Conservation (phyloP, 2,113 vertebrate species). For the Sprattus sprattus region DNA sequence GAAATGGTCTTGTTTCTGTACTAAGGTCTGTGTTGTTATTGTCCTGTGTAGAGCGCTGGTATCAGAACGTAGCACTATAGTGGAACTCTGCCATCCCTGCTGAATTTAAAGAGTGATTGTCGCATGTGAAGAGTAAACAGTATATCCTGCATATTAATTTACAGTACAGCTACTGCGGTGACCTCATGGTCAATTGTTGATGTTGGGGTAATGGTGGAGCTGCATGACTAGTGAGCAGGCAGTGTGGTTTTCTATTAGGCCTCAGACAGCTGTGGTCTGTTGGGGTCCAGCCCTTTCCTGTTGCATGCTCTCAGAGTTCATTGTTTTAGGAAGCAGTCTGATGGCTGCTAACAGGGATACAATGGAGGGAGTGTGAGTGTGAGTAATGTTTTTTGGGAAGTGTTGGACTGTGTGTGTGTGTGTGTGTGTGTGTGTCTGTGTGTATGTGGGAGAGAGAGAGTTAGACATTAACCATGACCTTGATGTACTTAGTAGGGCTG, state of each 20-base stretch:
- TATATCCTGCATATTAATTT: neutral
- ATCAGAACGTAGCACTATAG: neutral
- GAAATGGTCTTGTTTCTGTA: neutral
- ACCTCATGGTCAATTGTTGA: neutral
- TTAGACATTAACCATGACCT: neutral
- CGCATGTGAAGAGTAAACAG: neutral
- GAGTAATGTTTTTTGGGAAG: conserved; percentile 37
- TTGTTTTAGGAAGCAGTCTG: conserved; percentile 55
- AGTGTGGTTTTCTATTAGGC: neutral
- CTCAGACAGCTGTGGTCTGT: neutral
- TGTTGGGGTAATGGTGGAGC: neutral
- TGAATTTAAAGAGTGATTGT: neutral
- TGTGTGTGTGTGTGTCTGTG: conserved; percentile 67
- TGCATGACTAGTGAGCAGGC: neutral
- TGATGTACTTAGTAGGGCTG: neutral
- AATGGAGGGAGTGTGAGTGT: conserved; percentile 50
- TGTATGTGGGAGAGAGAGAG: neutral
- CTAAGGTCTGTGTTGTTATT: neutral
- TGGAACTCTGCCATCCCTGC: neutral
- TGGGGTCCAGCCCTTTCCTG: conserved; percentile 17
- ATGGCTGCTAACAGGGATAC: conserved; percentile 54
- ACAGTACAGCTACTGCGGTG: neutral
- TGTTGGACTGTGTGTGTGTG: conserved; percentile 31
- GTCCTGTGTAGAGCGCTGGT: neutral
- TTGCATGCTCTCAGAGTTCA: conserved; percentile 21